Evolutionary conservation across 1,140 invertebrate genomes (phyloP).

Genomic region (Zophobas atratus): DNA sequence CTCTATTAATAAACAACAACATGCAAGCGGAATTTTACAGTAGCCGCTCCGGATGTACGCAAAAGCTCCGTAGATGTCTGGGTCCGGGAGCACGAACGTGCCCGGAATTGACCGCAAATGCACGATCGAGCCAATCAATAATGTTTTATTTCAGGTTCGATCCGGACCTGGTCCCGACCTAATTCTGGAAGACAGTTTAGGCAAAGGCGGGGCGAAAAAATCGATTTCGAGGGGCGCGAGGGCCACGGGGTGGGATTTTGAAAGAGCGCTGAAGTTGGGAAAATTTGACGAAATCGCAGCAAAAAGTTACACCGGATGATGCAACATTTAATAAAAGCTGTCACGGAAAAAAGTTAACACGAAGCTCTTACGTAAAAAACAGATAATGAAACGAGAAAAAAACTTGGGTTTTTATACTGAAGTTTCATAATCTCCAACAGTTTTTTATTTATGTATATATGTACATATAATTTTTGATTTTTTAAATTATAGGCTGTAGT

Average conservation of each 20-base stretch:
- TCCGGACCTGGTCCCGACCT: slow-evolving; percentile 9
- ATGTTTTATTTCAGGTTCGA: slow-evolving; percentile 34
- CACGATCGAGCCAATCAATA: slow-evolving; percentile 41
- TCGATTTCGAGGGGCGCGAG: slow-evolving; percentile 1
- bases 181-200: slow-evolving; percentile 18
- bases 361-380: too few relatives aligned
- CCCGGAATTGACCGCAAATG: slow-evolving; percentile 19
- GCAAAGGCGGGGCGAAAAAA: neutral
- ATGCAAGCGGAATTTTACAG: slow-evolving; percentile 38
- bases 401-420: too few relatives aligned
- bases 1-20: neutral
- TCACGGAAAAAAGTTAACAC: too few relatives aligned
- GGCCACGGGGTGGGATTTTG: neutral
- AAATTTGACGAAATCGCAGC: too few relatives aligned
- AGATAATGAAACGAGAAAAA: too few relatives aligned
- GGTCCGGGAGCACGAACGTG: slow-evolving; percentile 52
- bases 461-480: too few relatives aligned
- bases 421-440: too few relatives aligned
- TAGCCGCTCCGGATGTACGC: slow-evolving; percentile 48
- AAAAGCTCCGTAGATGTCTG: slow-evolving; percentile 53
- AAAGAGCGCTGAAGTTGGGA: too few relatives aligned
- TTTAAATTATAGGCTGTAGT: too few relatives aligned
- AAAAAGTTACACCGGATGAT: too few relatives aligned
- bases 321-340: too few relatives aligned
- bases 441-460: too few relatives aligned